A percentile compares a stretch with the other conserved stretches of the same genome.
Conservation (phyloP, 2,113 vertebrate genomes). For the Origma solitaria region DNA sequence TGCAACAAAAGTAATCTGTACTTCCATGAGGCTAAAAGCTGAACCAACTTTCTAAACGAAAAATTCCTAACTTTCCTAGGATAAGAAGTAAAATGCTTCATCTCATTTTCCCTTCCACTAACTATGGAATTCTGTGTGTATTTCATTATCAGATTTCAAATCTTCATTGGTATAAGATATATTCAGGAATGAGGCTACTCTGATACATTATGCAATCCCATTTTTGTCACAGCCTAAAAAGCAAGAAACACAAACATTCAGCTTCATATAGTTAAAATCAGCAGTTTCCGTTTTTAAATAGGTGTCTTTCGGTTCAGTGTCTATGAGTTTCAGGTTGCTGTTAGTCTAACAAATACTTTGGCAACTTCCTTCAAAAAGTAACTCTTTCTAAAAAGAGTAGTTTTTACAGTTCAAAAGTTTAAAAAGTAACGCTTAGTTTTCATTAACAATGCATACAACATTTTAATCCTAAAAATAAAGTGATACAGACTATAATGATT, state of each 20-base stretch:
- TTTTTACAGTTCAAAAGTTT: neutral
- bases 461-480: neutral
- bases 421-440: neutral
- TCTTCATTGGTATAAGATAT: neutral
- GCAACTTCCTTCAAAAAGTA: neutral
- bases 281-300: neutral
- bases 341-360: neutral
- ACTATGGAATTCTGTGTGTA: neutral
- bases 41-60: neutral
- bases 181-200: neutral
- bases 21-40: neutral
- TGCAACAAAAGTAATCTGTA: neutral
- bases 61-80: neutral
- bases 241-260: neutral
- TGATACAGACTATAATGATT: neutral
- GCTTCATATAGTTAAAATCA: neutral
- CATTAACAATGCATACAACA: neutral
- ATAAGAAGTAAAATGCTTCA: neutral
- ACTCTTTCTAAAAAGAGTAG: neutral
- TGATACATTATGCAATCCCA: neutral
- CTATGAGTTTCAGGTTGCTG: neutral
- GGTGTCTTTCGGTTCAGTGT: fast-evolving
- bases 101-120: neutral
- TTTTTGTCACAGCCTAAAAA: neutral
- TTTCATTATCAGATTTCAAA: neutral